Evolutionary conservation across 2,113 vertebrate species (phyloP), one percentile per base, ranked within the genome.

Genomic region (Monopterus albus): DNA sequence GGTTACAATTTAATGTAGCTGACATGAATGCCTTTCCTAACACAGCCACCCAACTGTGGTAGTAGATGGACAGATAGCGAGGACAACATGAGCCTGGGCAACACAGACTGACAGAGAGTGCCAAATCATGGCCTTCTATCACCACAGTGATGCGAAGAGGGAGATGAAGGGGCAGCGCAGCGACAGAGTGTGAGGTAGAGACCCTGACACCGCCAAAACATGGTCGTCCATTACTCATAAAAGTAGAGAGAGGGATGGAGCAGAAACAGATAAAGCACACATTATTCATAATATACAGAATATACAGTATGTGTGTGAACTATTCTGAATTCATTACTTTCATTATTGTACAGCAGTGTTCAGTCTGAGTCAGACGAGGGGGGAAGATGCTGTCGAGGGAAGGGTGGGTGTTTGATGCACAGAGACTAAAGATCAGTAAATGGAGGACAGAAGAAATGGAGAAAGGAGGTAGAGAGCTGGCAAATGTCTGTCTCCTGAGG

Each of bases 1-100:
- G 84, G 84, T 85, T 81, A 78, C 67, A 74, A 76, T 82, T 81
- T 85, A 87, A 88, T 88, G 78, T 73, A 83, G 79, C 75, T 26
- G 15, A 59, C 69, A 72, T 1, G 10, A 85, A 78, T 80, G 75
- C 47, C 58, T 88, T 80, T 82, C 68, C 80, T 72, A 60, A 81
- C 75, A 87, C 52, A 55, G 76, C 51, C 72, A 72, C 64, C 60
- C 40, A 53, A 60, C 60, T 49, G 51, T 70, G 69, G 64, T 74
- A 75, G 47, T 47, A 36, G 18, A 52, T 26, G 61, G 55, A 57
- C 25, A 50, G 17, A 35, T 50, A 47, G 26, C 40, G 20, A 26
- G 52, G 45, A 42, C 23, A 64, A 4, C 47, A 36, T 1, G 17
- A 64, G 25, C 50, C 6, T 35, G 36, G 50, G 21, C 20, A 50